phyloP scores from a whole-genome alignment of 2,888 invertebrate genomes.

The Acanthosepion esculentum region DNA sequence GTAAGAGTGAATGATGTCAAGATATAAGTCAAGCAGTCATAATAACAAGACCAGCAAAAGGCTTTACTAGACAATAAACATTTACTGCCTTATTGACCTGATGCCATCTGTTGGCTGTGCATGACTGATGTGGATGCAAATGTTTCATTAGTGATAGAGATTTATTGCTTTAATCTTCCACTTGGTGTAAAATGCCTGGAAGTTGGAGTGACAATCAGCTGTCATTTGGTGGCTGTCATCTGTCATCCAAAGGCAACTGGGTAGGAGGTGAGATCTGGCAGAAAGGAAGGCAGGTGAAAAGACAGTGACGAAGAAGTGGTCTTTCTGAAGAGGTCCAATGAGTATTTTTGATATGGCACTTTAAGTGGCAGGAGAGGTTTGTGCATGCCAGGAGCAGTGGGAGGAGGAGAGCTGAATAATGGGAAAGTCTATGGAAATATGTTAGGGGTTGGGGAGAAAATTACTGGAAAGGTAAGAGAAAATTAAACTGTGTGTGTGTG shows the following conservation, averaged over 20 bases:
- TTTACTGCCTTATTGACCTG: not conserved
- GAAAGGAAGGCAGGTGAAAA: not conserved
- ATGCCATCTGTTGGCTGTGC: constrained; percentile 18
- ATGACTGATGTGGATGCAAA: constrained; percentile 33
- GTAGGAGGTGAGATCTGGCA: not conserved
- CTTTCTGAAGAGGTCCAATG: not conserved
- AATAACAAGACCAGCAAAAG: not conserved
- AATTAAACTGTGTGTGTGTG: not conserved
- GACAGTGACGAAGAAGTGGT: not conserved
- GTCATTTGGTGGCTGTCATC: constrained; percentile 20
- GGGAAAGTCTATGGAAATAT: not conserved
- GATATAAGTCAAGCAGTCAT: not conserved
- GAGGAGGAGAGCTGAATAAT: not conserved
- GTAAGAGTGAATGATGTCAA: not conserved
- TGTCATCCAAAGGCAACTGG: not conserved
- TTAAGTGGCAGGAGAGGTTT: not conserved
- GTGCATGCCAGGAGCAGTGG: not conserved
- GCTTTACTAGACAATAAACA: not conserved
- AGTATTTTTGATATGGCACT: constrained; percentile 5
- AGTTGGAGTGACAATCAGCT: constrained; percentile 21
- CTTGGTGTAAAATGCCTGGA: constrained; percentile 23
- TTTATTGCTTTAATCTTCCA: constrained; percentile 33
- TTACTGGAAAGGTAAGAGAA: not conserved
- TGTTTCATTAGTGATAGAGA: constrained; percentile 6
- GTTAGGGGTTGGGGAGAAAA: not conserved